Conservation (phyloP, 2,888 invertebrate species). For the Drosophila leonis region DNA sequence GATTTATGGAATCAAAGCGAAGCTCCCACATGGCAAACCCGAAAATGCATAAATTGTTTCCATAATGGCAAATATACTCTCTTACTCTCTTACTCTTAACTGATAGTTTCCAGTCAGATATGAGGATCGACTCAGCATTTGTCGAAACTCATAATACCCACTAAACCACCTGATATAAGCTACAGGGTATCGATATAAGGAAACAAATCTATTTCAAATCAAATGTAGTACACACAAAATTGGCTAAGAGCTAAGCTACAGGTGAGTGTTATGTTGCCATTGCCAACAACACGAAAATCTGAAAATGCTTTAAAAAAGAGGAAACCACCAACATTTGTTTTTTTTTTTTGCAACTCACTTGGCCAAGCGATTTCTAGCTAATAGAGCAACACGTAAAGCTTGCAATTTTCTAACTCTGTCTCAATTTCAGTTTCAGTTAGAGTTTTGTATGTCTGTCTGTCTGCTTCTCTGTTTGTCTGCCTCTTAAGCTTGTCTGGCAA, state of each 20-base stretch:
- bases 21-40: constrained; percentile 27
- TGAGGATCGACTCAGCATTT: background rate
- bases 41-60: background rate
- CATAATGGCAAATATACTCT: constrained; percentile 5
- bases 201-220: background rate
- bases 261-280: background rate
- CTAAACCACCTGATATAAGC: background rate
- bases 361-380: constrained; percentile 34
- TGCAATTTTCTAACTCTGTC: constrained; percentile 40
- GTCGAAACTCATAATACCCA: background rate
- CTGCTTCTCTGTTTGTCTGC: constrained; percentile 15
- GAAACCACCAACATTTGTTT: constrained; percentile 24
- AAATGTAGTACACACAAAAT: background rate
- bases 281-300: background rate
- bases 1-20: constrained; percentile 34
- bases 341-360: constrained; percentile 15
- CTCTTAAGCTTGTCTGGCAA: constrained; percentile 55
- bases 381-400: constrained; percentile 29
- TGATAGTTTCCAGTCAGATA: accelerated
- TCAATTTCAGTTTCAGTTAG: constrained; percentile 24
- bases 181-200: constrained; percentile 1
- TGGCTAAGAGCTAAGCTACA: background rate
- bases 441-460: constrained; percentile 20
- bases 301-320: background rate
- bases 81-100: no score